Evolutionary conservation across 1,140 invertebrate genomes (phyloP), one percentile per base, ranked within the genome.

Genomic region (Trachymyrmex septentrionalis): DNA sequence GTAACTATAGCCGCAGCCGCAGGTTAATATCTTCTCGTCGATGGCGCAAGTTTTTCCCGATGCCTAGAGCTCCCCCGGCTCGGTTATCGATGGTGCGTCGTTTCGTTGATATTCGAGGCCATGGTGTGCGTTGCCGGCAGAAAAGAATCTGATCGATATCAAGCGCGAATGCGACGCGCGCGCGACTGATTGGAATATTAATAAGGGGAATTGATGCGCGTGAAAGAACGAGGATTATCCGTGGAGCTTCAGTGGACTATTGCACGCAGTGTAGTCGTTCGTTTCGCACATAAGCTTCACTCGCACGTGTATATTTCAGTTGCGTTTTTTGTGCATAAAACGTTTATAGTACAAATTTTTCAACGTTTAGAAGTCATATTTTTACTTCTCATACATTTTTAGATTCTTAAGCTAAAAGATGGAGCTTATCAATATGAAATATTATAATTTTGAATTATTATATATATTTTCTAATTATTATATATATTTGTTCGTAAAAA

Each of bases 101-200:
- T 30, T 85, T 89, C 88, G 76, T 89, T 89, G 84, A 88, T 89
- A 89, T 89, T 89, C 88, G 88, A 86, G 16, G 38, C 61, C 59
- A 55, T 38, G 61, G 44, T 27, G 44, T 34, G 44, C 71, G 66
- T 53, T 7, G 69, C 21, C 88, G 48, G 50, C 66, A 16, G 88
- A 64, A 44, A 89, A 86, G 87, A 86, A 88, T 86, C 69, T 72
- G 87, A 89, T 88, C 88, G 82, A 89, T 89, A 88, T 86, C 87
- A 73, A 59, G 66, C 87, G 87, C 69, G 87, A 69, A 67, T 69
- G 75, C 61, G 71, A 19, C 73, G 81, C 81, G 50, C 76, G 34
- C 75, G 64, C 87, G 73, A 66, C 87, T 88, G 87, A 81, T 88
- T 88, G 85, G 88, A 88, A 89, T 89, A 89, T 89, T 89, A 86